phyloP scores from a whole-genome alignment of 2,888 invertebrate genomes.

The Leptinotarsa haldemani region DNA sequence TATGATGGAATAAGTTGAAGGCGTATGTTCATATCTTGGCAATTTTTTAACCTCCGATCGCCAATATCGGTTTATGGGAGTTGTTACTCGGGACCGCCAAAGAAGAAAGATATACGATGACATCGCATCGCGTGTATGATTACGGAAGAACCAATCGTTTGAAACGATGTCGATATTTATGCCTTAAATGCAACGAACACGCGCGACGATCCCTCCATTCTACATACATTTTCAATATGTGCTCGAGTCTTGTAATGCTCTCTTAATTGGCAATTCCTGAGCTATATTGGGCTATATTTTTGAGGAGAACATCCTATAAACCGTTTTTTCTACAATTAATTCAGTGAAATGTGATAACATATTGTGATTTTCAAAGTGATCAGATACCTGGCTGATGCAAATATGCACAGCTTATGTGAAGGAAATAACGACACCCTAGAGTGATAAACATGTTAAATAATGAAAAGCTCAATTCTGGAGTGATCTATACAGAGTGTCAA shows the following conservation, averaged over 20 bases:
- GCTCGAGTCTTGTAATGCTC: slow-evolving; percentile 22
- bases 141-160: slow-evolving; percentile 52
- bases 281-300: slow-evolving; percentile 29
- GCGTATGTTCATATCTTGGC: slow-evolving; percentile 44
- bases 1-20: slow-evolving; percentile 46
- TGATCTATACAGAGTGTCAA: too few species aligned
- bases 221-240: slow-evolving; percentile 24
- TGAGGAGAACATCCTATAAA: slow-evolving; percentile 22
- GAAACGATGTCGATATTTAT: slow-evolving; percentile 43
- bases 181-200: slow-evolving; percentile 37
- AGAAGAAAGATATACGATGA: slow-evolving; percentile 56
- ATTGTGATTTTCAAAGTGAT: slow-evolving; percentile 9
- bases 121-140: slow-evolving; percentile 56
- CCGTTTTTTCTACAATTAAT: slow-evolving; percentile 28
- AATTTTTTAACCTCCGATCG: slow-evolving; percentile 47
- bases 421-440: background rate
- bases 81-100: slow-evolving; percentile 55
- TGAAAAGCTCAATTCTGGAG: too few species aligned
- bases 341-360: slow-evolving; percentile 11
- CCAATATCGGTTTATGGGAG: slow-evolving; percentile 52
- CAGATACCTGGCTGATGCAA: background rate
- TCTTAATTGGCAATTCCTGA: slow-evolving; percentile 26
- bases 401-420: background rate
- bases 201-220: slow-evolving; percentile 33
- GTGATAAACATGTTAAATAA: too few species aligned